Conservation (phyloP, 2,888 invertebrate species). For the Diachrysia chrysitis region DNA sequence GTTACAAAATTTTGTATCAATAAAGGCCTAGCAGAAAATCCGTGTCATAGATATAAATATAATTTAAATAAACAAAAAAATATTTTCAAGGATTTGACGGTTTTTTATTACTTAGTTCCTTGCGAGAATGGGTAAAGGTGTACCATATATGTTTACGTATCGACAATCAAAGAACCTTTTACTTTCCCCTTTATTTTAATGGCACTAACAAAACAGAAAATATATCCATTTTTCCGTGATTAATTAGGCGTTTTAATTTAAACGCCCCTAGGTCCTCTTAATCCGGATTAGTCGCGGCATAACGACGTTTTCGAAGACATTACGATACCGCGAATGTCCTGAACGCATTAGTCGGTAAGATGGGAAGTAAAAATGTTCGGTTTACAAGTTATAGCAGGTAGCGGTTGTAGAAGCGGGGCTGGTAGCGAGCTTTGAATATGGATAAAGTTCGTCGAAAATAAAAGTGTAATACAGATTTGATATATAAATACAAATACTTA, state of each 20-base stretch:
- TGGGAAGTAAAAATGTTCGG: constrained; percentile 65
- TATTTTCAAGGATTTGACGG: too few species aligned
- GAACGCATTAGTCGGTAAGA: constrained; percentile 65
- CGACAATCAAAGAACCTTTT: background rate
- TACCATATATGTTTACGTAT: background rate
- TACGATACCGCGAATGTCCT: constrained; percentile 67
- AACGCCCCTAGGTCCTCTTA: constrained; percentile 66
- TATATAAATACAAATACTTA: too few species aligned
- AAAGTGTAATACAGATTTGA: background rate
- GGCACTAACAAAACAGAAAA: constrained; percentile 5
- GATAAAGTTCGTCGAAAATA: background rate
- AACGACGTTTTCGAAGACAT: constrained; percentile 70
- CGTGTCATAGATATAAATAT: too few species aligned
- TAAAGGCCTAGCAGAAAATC: too few species aligned
- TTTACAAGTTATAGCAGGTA: constrained; percentile 43
- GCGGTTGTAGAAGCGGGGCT: constrained; percentile 27
- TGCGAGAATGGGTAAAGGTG: too few species aligned
- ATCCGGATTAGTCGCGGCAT: constrained; percentile 71
- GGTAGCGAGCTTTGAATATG: background rate
- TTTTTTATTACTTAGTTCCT: too few species aligned
- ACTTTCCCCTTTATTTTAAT: too few species aligned
- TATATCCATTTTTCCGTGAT: constrained; percentile 35
- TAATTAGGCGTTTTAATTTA: constrained; percentile 64
- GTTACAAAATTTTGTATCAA: too few species aligned
- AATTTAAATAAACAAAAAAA: too few species aligned